Conservation (phyloP, 2,113 vertebrate genomes). For the Protobothrops mucrosquamatus region DNA sequence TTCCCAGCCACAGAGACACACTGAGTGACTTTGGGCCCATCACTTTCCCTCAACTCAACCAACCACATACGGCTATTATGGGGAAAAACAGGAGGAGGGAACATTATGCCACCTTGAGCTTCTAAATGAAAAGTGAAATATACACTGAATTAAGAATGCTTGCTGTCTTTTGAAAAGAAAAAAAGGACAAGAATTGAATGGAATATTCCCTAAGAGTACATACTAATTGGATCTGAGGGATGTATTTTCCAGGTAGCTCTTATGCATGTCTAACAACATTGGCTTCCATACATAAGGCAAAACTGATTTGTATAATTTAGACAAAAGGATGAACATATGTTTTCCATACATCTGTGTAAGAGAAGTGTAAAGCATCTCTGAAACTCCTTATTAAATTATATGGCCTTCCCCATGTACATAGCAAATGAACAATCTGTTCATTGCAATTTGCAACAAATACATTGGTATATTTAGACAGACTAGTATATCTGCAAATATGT, state of each 20-base stretch:
- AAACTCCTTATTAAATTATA: neutral
- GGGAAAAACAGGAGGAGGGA: neutral
- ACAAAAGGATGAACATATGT: neutral
- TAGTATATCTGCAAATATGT: neutral
- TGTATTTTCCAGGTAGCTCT: neutral
- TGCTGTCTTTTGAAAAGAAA: neutral
- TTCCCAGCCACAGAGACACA: neutral
- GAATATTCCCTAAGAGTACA: neutral
- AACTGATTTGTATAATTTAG: neutral
- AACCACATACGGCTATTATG: neutral
- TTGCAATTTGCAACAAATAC: neutral
- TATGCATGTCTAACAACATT: neutral
- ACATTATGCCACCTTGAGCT: neutral
- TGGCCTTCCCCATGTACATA: neutral
- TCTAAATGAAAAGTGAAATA: neutral
- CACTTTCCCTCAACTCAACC: neutral
- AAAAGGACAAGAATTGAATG: neutral
- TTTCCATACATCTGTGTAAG: neutral
- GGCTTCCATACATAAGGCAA: neutral
- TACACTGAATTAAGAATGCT: neutral
- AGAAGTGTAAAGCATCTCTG: neutral
- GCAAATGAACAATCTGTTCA: neutral
- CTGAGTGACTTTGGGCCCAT: neutral
- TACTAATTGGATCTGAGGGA: neutral
- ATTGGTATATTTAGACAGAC: neutral